phyloP scores from a whole-genome alignment of 2,113 vertebrate genomes.

The Machaerirhynchus nigripectus region DNA sequence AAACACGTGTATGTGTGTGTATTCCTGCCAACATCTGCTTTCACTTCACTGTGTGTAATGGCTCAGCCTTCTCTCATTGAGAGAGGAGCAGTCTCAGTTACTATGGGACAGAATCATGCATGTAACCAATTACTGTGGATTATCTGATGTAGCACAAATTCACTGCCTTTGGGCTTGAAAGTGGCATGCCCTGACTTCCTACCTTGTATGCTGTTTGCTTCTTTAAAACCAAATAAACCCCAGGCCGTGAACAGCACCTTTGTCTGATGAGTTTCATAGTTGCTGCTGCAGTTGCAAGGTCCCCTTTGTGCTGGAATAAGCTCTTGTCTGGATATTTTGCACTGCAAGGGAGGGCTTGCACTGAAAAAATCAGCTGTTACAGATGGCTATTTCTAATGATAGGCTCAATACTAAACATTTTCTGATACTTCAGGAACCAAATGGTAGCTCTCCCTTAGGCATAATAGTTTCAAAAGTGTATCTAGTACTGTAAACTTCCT shows the following conservation, averaged over 20 bases:
- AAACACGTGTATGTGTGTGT: not conserved
- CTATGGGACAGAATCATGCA: not conserved
- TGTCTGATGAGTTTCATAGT: not conserved
- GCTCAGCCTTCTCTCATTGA: not conserved
- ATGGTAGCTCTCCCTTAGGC: not conserved
- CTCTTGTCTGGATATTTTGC: not conserved
- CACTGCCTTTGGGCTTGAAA: conserved; percentile 4
- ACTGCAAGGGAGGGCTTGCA: not conserved
- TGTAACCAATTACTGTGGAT: not conserved
- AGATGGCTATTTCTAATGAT: not conserved
- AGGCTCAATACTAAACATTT: not conserved
- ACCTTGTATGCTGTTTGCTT: not conserved
- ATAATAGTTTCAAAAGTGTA: not conserved
- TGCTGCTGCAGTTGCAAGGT: not conserved
- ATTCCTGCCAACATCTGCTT: conserved; percentile 13
- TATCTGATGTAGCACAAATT: conserved; percentile 13
- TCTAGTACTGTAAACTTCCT: not conserved
- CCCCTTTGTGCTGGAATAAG: conserved; percentile 9
- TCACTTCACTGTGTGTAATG: not conserved
- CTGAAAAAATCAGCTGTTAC: not conserved
- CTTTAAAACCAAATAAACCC: not conserved
- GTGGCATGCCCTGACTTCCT: not conserved
- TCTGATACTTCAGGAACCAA: not conserved
- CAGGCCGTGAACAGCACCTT: not conserved
- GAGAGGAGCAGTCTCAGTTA: not conserved